phyloP scores from a whole-genome alignment of 1,140 invertebrate genomes.

The Babylonia areolata region DNA sequence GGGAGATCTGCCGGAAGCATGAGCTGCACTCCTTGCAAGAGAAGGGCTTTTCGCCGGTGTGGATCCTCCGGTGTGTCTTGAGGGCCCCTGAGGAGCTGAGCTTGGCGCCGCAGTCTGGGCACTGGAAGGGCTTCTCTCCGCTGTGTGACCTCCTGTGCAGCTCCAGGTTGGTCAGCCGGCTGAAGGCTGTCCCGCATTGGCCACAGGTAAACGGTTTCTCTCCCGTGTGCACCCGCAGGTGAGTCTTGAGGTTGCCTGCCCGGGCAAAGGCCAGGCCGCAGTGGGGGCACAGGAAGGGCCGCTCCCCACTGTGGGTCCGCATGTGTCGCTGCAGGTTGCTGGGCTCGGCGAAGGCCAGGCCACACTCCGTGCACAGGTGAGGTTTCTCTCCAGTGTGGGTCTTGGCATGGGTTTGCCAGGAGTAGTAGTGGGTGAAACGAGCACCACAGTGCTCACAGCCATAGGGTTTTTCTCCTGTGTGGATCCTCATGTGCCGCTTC shows the following conservation, averaged over 20 bases:
- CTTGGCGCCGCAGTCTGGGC: background rate
- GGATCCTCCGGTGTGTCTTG: conserved; percentile 27
- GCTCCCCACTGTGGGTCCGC: background rate
- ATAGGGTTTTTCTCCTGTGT: conserved; percentile 25
- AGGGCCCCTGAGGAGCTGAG: background rate
- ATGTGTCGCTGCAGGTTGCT: background rate
- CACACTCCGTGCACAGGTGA: conserved; percentile 22
- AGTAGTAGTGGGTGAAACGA: conserved; percentile 20
- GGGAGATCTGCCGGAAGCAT: conserved; percentile 39
- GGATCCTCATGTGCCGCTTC: background rate
- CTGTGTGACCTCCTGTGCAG: conserved; percentile 22
- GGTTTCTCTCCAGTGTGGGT: conserved; percentile 7
- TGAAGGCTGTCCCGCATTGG: conserved; percentile 82
- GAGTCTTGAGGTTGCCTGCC: conserved; percentile 29
- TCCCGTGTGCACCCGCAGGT: conserved; percentile 81
- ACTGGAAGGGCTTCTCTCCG: conserved; percentile 21
- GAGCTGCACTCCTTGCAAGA: conserved; percentile 55
- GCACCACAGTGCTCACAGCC: conserved; percentile 23
- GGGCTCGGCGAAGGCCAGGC: background rate
- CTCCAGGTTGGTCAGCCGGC: conserved; percentile 67
- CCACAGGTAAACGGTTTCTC: conserved; percentile 83
- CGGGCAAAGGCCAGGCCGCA: background rate
- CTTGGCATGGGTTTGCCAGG: conserved; percentile 12
- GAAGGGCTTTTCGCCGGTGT: conserved; percentile 61
- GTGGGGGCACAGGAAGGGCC: background rate